Evolutionary conservation across 2,888 invertebrate species (phyloP).

Genomic region (Stenchaetothrips biformis): DNA sequence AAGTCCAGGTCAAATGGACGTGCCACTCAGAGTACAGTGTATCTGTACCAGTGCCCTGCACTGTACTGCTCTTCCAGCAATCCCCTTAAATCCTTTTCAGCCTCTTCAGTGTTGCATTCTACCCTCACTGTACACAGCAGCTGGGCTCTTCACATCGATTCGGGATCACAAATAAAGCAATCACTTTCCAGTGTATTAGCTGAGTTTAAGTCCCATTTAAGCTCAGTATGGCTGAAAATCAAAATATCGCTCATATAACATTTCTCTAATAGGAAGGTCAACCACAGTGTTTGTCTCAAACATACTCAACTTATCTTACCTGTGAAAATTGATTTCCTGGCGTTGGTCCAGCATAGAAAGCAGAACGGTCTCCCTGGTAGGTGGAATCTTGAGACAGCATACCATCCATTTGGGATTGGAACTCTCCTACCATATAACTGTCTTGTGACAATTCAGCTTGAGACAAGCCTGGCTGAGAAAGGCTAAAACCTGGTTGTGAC

Average conservation of each 20-base stretch:
- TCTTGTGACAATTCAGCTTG: conserved; percentile 76
- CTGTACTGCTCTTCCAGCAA: conserved; percentile 10
- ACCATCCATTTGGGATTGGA: conserved; percentile 91
- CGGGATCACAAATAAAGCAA: not conserved
- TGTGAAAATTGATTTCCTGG: conserved; percentile 37
- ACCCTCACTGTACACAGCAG: conserved; percentile 4
- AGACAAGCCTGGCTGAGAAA: conserved; percentile 63
- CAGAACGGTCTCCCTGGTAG: conserved; percentile 59
- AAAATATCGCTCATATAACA: not conserved
- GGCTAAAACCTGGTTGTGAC: conserved; percentile 64
- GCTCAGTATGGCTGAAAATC: not conserved
- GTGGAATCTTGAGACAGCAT: conserved; percentile 89
- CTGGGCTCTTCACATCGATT: not conserved
- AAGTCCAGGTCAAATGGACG: conserved; percentile 4
- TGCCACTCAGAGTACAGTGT: not conserved
- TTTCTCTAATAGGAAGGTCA: not conserved
- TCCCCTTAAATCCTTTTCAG: not conserved
- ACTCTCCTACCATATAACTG: conserved; percentile 74
- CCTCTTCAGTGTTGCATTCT: conserved; percentile 1
- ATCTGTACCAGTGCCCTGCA: not conserved
- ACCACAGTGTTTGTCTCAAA: not conserved
- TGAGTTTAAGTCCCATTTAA: conserved; percentile 26
- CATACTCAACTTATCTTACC: conserved; percentile 31
- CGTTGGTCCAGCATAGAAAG: conserved; percentile 38
- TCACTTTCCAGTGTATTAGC: conserved; percentile 18